Base-by-base conservation (phyloP, 2,797 vertebrate genomes). In the Takifugu ocellatus region DNA sequence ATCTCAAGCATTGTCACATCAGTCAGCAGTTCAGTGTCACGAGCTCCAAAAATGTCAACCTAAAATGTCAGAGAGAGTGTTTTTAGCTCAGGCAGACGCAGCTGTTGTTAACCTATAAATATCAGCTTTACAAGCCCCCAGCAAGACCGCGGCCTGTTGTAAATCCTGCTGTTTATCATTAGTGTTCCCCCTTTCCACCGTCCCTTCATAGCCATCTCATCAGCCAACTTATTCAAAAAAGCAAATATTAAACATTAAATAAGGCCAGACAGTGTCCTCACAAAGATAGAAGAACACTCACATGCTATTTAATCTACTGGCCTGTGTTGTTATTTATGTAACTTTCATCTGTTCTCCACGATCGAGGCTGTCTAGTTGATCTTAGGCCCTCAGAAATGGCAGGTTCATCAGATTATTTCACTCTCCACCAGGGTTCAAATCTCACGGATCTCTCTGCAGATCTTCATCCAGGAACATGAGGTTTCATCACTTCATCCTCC, bases 51-150 rank as follows among this genome's bases (percentile, higher is more conserved):
- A 62, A 61, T 49, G 16, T 55, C 24, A n/a, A 33, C 24, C 26
- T 24, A 39, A 51, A 51, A 61, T 7, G 57, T 44, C 43, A 42
- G 43, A 53, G 47, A 25, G 21, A 51, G 39, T 54, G 33, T 59
- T 64, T 71, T 66, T 48, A 59, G 59, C 43, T n/a, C 14, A 27
- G 24, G 11, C 31, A 11, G 47, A 42, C 54, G 51, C 59, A 51
- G 45, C 59, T 66, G 55, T 12, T 43, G 51, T 45, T 62, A 15
- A 26, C 44, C 66, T 63, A 61, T 60, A 56, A 67, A 63, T 57
- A 61, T 25, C 6, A 0, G 16, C 39, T 31, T 74, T 55, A 72
- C 60, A 42, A 25, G 26, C 27, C 9, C 44, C 12, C 29, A 42
- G 31, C 46, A 64, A 25, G n/a, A 6, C 54, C 52, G 46, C 1